Evolutionary conservation across 2,888 invertebrate genomes (phyloP), one percentile per base, ranked within the genome.

Genomic region (Azorinus chamasolen): DNA sequence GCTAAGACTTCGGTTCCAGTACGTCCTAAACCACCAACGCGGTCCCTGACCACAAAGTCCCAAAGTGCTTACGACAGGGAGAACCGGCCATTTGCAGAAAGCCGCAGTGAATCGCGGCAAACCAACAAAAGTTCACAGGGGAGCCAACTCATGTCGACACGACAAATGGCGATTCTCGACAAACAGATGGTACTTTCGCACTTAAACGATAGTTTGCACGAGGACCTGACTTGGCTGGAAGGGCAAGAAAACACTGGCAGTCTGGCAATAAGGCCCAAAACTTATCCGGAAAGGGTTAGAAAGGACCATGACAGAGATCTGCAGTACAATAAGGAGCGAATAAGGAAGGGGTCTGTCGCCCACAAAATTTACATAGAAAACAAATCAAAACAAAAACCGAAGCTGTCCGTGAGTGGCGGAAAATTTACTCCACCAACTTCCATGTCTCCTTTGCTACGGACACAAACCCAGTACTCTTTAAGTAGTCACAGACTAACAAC

Each of bases 221-320:
- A 87, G 51, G 90, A 91, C n/a, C 46, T 90, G 14, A 71, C 75
- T 1, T 86, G 83, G 80, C 78, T 89, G 2, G 88, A 87, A 50
- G 86, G 87, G 2, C 83, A 83, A 45, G 87, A 88, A 63, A 85
- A 86, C 37, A 89, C 89, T 0, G 91, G 91, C 22, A 90, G 90
- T 78, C 72, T 89, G 20, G 83, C 85, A 2, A 74, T 88, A 1
- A 27, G 84, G 46, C 84, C 84, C 14, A 80, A 75, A 18, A 55
- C 70, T 25, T 71, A 68, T 24, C 76, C 69, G 14, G 62, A 66
- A 22, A 46, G 22, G 48, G 25, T 32, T 22, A 43, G 41, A 16
- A 77, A 73, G n/a, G 72, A 73, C 1, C 25, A 39, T 18, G 74
- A 82, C 39, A 57, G 70, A 46, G 79, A 83, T 46, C 51, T 75